Percentiles rank a stretch among this genome's conserved stretches.
Evolutionary conservation across 2,888 invertebrate genomes (phyloP).

Genomic region (Lucinisca nassula): DNA sequence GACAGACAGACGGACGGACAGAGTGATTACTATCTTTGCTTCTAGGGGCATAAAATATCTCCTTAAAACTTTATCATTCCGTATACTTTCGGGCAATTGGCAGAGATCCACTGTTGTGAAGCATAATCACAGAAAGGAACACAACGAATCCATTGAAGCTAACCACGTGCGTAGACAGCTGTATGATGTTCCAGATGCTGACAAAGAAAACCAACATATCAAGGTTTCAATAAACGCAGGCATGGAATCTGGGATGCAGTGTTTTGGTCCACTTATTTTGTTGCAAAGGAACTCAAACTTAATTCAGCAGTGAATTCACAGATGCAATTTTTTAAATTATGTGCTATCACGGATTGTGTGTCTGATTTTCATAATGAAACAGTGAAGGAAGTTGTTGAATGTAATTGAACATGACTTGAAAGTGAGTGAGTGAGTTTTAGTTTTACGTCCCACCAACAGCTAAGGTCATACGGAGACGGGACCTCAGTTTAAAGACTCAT

Average conservation of each 20-base stretch:
- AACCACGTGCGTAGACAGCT: not conserved
- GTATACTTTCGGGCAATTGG: no score
- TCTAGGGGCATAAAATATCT: no score
- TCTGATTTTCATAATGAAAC: not conserved
- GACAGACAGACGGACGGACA: no score
- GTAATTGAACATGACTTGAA: not conserved
- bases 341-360: not conserved
- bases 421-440: no score
- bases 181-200: not conserved
- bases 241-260: not conserved
- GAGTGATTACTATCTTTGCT: no score
- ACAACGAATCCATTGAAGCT: conserved; percentile 6
- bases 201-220: not conserved
- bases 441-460: no score
- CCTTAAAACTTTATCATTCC: no score
- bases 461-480: no score
- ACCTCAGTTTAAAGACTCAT: no score
- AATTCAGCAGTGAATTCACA: not conserved
- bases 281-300: not conserved
- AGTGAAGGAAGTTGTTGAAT: not conserved
- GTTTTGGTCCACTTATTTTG: not conserved
- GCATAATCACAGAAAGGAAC: conserved; percentile 6
- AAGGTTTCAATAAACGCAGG: not conserved
- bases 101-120: not conserved
- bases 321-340: not conserved